A percentile compares a stretch with the other conserved stretches of the same genome.
Evolutionary conservation across 2,797 vertebrate species (phyloP).

Genomic region (Okamejei kenojei): DNA sequence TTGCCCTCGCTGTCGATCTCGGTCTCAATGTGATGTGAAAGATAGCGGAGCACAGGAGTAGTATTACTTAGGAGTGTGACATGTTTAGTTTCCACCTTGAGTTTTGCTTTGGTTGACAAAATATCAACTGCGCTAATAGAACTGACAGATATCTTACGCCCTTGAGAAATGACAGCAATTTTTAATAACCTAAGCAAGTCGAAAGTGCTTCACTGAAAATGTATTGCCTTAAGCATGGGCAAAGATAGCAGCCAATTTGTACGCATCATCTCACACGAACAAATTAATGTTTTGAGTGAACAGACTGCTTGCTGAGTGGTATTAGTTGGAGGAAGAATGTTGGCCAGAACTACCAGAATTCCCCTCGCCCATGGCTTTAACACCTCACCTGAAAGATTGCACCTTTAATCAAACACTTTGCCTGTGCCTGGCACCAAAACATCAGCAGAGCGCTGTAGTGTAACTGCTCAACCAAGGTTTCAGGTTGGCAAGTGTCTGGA

Average conservation of each 20-base stretch:
- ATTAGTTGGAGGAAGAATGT: neutral
- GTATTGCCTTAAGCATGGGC: neutral
- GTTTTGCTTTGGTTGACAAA: too few species aligned
- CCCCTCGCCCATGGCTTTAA: neutral
- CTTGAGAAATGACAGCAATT: neutral
- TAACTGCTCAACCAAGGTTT: too few species aligned
- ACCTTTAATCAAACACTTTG: neutral
- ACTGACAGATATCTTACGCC: too few species aligned
- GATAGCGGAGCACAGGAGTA: too few species aligned
- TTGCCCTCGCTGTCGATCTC: too few species aligned
- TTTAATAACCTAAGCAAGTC: neutral
- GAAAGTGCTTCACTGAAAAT: neutral
- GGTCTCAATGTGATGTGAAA: too few species aligned
- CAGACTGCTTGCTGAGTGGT: neutral
- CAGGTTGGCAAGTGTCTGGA: too few species aligned
- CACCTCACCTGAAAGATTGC: neutral
- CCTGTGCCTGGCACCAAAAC: neutral
- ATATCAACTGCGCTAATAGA: too few species aligned
- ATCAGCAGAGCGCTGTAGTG: too few species aligned
- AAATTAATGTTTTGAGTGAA: neutral
- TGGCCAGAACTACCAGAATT: too few species aligned
- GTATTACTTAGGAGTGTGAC: too few species aligned
- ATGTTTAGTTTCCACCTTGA: too few species aligned
- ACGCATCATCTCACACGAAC: neutral
- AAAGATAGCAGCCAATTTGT: neutral